Evolutionary conservation across 2,113 vertebrate species (phyloP), one percentile per base, ranked within the genome.

Genomic region (Petromus typicus): DNA sequence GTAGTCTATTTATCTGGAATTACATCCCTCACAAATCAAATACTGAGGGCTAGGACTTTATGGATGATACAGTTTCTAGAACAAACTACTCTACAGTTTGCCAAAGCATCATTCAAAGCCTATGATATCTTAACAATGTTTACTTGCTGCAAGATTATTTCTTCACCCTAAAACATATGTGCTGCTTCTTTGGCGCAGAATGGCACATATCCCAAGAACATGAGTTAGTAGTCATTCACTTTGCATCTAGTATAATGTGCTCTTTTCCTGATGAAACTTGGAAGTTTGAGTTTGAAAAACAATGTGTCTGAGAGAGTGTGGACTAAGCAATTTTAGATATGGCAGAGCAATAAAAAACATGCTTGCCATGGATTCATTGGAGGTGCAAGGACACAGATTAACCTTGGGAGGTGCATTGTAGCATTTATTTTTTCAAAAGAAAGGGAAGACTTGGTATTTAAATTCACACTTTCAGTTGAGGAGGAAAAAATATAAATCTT

Each of bases 361-460:
- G 98, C 95, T 97, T 98, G 95, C 95, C 83, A 96, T 91, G 96
- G 96, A 98, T 98, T 98, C 97, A 96, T 80, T 94, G 97, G 94
- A 98, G 95, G 98, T 97, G 75, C 98, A 98, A 98, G 98, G 98
- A 98, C 98, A 98, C 94, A 97, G 97, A 98, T 98, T 98, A 98
- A 98, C 97, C 98, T 98, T 98, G 97, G 97, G 97, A 97, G 37
- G 90, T 98, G 90, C 98, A 98, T 98, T 98, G 97, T 40, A 97
- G 88, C 91, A 98, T 96, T 98, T 98, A 97, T 87, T 98, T 97
- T 96, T 97, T 96, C 94, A 88, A 97, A 97, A 97, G 64, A 95
- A 97, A 94, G 54, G 67, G 95, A 97, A 97, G 59, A 59, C 64
- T 97, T 98, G 27, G 89, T 97, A 98, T 98, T 98, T 98, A 98